These are phyloP conservation scores for Larimichthys polyactis DNA, from an alignment of 2,113 vertebrate species.

Conservation along the genomic window DNA sequence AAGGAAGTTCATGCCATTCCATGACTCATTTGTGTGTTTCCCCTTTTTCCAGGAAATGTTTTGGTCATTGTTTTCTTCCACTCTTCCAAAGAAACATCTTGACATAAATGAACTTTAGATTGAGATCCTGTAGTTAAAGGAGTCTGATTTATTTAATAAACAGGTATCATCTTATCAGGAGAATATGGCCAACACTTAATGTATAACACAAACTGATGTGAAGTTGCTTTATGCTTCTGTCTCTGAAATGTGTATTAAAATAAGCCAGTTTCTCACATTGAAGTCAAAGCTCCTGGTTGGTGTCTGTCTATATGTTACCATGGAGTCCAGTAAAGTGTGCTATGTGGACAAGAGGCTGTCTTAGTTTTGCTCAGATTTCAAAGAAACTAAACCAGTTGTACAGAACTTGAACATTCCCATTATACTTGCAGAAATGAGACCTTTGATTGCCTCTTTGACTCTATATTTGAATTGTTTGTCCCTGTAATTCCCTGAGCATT, in stretches of 20 bases:
- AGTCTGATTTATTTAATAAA: neutral
- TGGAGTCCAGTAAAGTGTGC: neutral
- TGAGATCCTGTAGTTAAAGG: neutral
- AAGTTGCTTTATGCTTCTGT: neutral
- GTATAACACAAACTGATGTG: neutral
- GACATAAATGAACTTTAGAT: neutral
- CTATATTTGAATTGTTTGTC: neutral
- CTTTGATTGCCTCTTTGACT: neutral
- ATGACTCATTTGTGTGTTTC: constrained; percentile 7
- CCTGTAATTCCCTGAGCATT: neutral
- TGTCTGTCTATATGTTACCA: neutral
- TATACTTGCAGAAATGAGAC: neutral
- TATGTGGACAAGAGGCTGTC: neutral
- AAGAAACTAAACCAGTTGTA: neutral
- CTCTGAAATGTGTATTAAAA: neutral
- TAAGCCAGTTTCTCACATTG: neutral
- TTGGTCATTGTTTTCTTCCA: neutral
- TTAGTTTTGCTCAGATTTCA: neutral
- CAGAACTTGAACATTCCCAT: neutral
- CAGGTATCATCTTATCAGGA: no score
- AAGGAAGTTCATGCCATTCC: neutral
- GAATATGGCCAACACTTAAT: neutral
- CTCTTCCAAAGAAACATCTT: neutral
- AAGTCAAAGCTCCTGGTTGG: no score
- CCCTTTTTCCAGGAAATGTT: constrained; percentile 10